Conservation (phyloP, 2,888 invertebrate species). For the Xestia xanthographa region DNA sequence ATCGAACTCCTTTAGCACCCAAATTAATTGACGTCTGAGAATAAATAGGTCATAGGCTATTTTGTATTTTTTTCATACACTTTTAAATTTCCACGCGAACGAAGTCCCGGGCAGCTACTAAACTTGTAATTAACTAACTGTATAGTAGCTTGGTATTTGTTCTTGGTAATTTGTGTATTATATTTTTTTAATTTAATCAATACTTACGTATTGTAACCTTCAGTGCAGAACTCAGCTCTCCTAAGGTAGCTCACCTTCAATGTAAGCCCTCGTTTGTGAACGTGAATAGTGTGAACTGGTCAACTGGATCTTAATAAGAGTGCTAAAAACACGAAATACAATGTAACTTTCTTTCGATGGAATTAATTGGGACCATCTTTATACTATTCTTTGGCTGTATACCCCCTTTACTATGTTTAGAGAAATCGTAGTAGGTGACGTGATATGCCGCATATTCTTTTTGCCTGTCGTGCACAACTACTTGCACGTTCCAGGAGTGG, state of each 20-base stretch:
- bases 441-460: no score
- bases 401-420: no score
- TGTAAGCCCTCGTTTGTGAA: not conserved
- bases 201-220: not conserved
- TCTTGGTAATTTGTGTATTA: not conserved
- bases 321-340: not conserved
- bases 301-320: not conserved
- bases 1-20: no score
- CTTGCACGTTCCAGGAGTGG: no score
- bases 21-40: no score
- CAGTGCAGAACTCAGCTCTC: conserved; percentile 9
- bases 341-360: not conserved
- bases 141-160: no score
- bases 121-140: no score
- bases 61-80: no score
- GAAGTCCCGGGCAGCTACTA: no score
- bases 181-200: not conserved
- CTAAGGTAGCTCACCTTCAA: not conserved
- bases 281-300: not conserved
- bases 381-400: not conserved
- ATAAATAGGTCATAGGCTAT: no score
- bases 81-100: no score
- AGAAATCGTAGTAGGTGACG: not conserved
- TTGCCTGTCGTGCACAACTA: not conserved
- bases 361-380: not conserved